Evolutionary conservation across 2,888 invertebrate species (phyloP), one percentile per base, ranked within the genome.

Genomic region (Autographa pulchrina): DNA sequence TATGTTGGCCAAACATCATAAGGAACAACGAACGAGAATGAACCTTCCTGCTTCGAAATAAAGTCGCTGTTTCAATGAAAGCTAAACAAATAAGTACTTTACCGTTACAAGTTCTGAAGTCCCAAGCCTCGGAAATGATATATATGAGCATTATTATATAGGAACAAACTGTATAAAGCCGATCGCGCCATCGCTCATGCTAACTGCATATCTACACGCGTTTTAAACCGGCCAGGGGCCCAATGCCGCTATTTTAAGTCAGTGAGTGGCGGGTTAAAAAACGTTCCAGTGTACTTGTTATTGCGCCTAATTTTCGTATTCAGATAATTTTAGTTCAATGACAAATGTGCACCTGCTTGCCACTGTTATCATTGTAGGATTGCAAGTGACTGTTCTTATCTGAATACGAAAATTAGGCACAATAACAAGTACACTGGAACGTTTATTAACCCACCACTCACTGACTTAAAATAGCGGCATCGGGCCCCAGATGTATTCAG

Each of bases 141-240:
- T 5, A 72, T 74, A 73, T 70, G 84, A 84, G 84, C 82, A 74
- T 83, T 75, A 78, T 48, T 65, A 72, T 65, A 74, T 84, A 82
- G 84, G 84, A 82, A 82, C 82, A 81, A 78, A 82, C 71, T 81
- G 75, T 72, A 78, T 76, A 32, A 81, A 78, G 84, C 80, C 69
- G 74, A 71, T 60, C 68, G 76, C 78, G 81, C 65, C 70, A n/a
- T 11, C 18, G 71, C 75, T 71, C 78, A 59, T 62, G 31, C 64
- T 72, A 75, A 70, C 67, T 61, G 62, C 65, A 67, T 75, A 78
- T 60, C 69, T 77, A 77, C 75, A 68, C 43, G 62, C 65, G 64
- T 62, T 41, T 64, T 65, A 72, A 71, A 83, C 78, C 59, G 59
- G n/a, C n/a, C n/a, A n/a, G n/a, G n/a, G n/a, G n/a, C n/a, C n/a